Conservation (phyloP, 2,113 vertebrate genomes). For the Talpa occidentalis region DNA sequence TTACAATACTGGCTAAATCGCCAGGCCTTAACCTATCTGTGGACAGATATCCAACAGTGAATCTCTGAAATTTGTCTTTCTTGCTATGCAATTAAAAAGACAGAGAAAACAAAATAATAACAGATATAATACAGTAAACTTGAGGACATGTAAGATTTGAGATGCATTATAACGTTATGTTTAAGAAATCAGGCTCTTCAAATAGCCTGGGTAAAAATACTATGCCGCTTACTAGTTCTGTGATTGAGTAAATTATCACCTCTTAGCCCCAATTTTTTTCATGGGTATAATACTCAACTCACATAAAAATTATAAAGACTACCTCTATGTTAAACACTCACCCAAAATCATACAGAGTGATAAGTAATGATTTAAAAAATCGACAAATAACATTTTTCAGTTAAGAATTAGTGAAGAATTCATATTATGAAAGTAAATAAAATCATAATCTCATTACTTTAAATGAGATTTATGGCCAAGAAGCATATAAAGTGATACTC, state of each 20-base stretch:
- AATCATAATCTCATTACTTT: not conserved
- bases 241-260: not conserved
- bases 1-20: not conserved
- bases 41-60: not conserved
- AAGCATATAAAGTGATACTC: not conserved
- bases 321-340: not conserved
- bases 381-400: not conserved
- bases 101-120: not conserved
- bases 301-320: not conserved
- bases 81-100: not conserved
- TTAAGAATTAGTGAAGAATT: conserved; percentile 27
- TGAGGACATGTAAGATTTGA: not conserved
- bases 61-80: not conserved
- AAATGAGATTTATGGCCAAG: not conserved
- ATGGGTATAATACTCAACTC: not conserved
- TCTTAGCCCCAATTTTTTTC: not conserved
- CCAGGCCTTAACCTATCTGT: not conserved
- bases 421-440: not conserved
- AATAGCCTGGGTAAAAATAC: not conserved
- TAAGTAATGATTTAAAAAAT: not conserved
- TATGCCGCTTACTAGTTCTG: not conserved
- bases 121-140: not conserved
- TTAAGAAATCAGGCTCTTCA: not conserved
- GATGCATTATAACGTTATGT: not conserved
- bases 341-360: not conserved